Evolutionary conservation across 2,888 invertebrate species (phyloP), one percentile per base, ranked within the genome.

Genomic region (Troides helena): DNA sequence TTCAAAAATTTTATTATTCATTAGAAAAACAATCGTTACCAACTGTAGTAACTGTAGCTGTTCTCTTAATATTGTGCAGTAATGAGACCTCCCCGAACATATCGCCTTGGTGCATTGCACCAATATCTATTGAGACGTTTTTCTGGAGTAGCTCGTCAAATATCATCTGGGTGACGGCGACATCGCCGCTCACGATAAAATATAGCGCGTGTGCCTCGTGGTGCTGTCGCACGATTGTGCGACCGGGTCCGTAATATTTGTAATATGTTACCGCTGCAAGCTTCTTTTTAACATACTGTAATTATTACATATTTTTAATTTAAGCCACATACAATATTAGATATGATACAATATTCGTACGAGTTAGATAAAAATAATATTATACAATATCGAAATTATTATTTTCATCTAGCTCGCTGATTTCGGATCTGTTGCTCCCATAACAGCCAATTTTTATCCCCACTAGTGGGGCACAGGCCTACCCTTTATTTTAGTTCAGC

Each of bases 41-140:
- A 69, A 80, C 78, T 43, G 94, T 94, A 12, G 92, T 92, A 68
- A 94, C 93, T 0, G 95, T 95, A 23, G 94, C 94, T 10, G 94
- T 93, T 78, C 95, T 90, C 7, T 92, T 92, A 61, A 94, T 93
- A 36, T 92, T 91, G 74, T 95, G 94, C 66, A 95, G 80, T 57
- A 95, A 81, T 0, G 95, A 94, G 18, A 95, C 93, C 83, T 95
- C 95, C 0, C 95, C 96, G 75, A 95, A 95, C 90, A 94, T 94
- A 67, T 94, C 94, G 0, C 95, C 95, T 0, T 93, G 73, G 36
- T 89, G 90, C 84, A 95, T 89, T 0, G 79, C 80, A 7, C 94
- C 94, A 12, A 94, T 84, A 21, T 94, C 92, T 23, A 89, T 84
- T 0, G 90, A 90, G 1, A 92, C 79, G 62, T 85, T 76, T 76